A percentile compares a stretch with the other conserved stretches of the same genome.
Conservation (phyloP, 2,888 invertebrate species). For the Volucella zonaria region DNA sequence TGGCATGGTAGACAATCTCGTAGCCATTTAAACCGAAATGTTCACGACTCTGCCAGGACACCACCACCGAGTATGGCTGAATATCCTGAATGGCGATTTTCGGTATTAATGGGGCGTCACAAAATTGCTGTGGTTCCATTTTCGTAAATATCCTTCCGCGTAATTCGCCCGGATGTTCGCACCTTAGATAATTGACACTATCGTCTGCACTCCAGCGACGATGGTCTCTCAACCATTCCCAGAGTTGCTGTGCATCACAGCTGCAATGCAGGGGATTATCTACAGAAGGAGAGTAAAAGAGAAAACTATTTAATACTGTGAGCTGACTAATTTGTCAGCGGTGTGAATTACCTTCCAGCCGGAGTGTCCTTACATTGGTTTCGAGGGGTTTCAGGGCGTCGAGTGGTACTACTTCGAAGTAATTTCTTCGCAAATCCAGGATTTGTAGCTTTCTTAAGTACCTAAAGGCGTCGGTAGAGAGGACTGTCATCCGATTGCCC, state of each 20-base stretch:
- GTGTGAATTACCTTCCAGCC: constrained; percentile 88
- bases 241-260: constrained; percentile 94
- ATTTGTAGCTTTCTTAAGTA: constrained; percentile 89
- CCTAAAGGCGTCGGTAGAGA: constrained; percentile 90
- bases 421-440: constrained; percentile 92
- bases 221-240: constrained; percentile 96
- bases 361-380: constrained; percentile 90
- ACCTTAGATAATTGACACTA: constrained; percentile 85
- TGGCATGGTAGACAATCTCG: constrained; percentile 91
- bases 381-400: constrained; percentile 91
- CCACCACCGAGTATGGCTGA: constrained; percentile 92
- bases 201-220: constrained; percentile 85
- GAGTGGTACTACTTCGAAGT: constrained; percentile 90
- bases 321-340: constrained; percentile 5
- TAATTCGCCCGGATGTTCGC: constrained; percentile 92
- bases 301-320: constrained; percentile 51
- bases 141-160: constrained; percentile 90
- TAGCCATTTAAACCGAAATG: constrained; percentile 92
- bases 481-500: constrained; percentile 91
- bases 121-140: constrained; percentile 90
- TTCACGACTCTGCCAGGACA: constrained; percentile 95
- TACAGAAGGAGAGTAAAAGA: constrained; percentile 79
- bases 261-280: constrained; percentile 95
- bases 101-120: constrained; percentile 91
- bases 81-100: constrained; percentile 94